These are phyloP conservation scores for Candidula unifasciata DNA, from an alignment of 2,888 invertebrate species.

Conservation along the genomic window DNA sequence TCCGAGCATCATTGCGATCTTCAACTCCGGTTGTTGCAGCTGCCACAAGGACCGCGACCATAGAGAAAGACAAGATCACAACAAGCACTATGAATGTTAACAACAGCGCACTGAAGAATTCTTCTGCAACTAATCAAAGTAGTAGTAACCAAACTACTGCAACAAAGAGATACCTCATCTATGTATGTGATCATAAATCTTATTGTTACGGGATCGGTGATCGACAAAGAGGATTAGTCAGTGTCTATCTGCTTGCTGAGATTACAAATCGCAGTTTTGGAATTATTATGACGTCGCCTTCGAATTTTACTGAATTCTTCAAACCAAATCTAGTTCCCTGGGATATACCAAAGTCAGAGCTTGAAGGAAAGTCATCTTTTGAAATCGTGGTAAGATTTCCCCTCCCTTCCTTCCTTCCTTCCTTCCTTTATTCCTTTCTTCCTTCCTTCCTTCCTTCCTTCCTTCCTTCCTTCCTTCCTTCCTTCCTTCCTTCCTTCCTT, in stretches of 20 bases:
- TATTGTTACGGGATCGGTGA: conserved; percentile 58
- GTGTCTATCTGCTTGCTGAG: conserved; percentile 51
- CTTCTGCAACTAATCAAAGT: background rate
- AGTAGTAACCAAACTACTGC: background rate
- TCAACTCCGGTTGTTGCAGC: background rate
- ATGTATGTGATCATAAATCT: conserved; percentile 48
- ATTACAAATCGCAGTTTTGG: conserved; percentile 53
- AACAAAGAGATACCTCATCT: conserved; percentile 53
- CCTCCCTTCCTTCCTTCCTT: background rate
- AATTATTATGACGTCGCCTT: conserved; percentile 53
- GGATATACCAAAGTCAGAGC: conserved; percentile 45
- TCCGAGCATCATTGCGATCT: too few relatives aligned
- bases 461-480: conserved; percentile 8
- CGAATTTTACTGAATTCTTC: conserved; percentile 54
- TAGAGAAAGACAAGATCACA: background rate
- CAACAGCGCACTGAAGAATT: background rate
- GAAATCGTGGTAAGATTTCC: background rate
- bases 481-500: background rate
- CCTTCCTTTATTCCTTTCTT: background rate
- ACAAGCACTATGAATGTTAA: background rate
- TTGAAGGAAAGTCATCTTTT: conserved; percentile 41
- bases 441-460: background rate
- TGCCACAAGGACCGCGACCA: background rate
- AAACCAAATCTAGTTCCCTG: conserved; percentile 53
- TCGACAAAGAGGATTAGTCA: conserved; percentile 54